Evolutionary conservation across 2,888 invertebrate species (phyloP), one percentile per base, ranked within the genome.

Genomic region (Drosophila trichaetosa): DNA sequence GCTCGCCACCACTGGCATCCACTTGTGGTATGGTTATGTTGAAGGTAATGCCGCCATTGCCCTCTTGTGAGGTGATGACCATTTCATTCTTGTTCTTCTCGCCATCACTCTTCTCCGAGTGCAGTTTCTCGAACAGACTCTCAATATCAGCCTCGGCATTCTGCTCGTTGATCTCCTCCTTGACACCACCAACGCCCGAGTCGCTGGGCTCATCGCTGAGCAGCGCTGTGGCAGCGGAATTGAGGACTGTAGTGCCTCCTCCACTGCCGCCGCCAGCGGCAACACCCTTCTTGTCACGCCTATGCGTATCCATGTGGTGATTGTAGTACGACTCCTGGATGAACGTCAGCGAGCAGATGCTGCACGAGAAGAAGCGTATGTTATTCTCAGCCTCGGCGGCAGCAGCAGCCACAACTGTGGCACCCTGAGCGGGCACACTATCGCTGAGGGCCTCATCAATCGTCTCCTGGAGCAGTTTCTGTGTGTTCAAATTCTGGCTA

Each of bases 391-490:
- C 79, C 49, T 87, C 83, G 27, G 83, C 90, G 13, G 89, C 82
- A 11, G 83, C 46, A 46, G 46, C 7, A 24, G 88, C 81, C 16
- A 90, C 90, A 18, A 92, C 87, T 42, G 91, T 90, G 24, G 89
- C 87, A 38, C 89, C 89, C 10, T 79, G 78, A 18, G 81, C 74
- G 16, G 89, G 89, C 34, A 88, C 88, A 18, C 84, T 86, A 52
- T 93, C 93, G 66, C 93, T 92, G n/a, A 93, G 87, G 27, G 93
- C 93, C 80, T 93, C 93, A 62, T 93, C 93, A 60, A 93, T 93
- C 5, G 93, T 93, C 57, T 93, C 93, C 62, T 93, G 93, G 31
- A 93, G 84, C 61, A 93, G 80, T 70, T 93, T 93, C 69, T 93
- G 93, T 53, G 93, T 92, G 46, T 92, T 82, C 74, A 91, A 65